These are phyloP conservation scores for Prunella fulvescens DNA, from an alignment of 2,113 vertebrate species.

Conservation along the genomic window DNA sequence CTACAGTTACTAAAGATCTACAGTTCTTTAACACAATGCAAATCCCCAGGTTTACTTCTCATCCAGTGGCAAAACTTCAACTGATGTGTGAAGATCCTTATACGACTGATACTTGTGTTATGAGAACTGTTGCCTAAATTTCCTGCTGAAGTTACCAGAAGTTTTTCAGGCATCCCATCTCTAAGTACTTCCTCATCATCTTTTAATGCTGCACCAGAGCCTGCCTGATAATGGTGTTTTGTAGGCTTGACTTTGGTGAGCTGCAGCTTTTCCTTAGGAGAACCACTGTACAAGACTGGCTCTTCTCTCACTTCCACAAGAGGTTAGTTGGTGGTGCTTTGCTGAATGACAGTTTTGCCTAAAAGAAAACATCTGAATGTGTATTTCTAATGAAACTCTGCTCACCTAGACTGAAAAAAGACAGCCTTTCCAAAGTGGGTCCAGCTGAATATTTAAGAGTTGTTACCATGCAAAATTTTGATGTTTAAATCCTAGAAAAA, in stretches of 20 bases:
- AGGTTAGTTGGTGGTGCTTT: background rate
- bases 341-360: background rate
- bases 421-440: background rate
- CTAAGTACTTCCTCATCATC: background rate
- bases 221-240: background rate
- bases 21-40: background rate
- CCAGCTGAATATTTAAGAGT: background rate
- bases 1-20: background rate
- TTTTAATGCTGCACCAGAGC: background rate
- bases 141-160: background rate
- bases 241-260: background rate
- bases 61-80: background rate
- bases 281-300: background rate
- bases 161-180: background rate
- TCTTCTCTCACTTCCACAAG: background rate
- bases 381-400: background rate
- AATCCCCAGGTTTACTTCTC: background rate
- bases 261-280: background rate
- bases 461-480: background rate
- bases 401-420: background rate
- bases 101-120: background rate
- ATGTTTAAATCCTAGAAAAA: background rate
- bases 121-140: background rate
- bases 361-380: background rate
- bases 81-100: background rate